Evolutionary conservation across 2,113 vertebrate species (phyloP), one percentile per base, ranked within the genome.

Genomic region (Megaceryle torquata): DNA sequence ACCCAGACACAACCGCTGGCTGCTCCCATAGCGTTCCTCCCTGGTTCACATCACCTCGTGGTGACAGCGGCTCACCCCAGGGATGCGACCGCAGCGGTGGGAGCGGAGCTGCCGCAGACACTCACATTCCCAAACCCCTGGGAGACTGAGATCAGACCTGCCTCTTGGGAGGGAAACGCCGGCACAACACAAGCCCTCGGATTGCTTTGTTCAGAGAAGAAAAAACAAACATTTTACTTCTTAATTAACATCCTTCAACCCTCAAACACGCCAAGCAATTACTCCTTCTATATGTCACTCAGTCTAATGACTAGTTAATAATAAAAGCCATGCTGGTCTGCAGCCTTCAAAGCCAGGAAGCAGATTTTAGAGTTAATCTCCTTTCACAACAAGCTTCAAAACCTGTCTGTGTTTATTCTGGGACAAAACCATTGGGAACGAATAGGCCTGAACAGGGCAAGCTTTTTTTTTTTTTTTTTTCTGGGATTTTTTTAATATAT

Each of bases 211-310:
- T 86, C n/a, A 12, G 68, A 91, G 44, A 20, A 95, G 72, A 53
- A 41, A 96, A 94, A 90, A 37, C 88, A 93, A 96, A 93, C 67
- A 86, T 96, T 95, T 93, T 46, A 79, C 95, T 92, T 88, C 94
- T 93, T 93, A 93, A 92, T 90, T 83, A 93, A 76, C 91, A 43
- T 86, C 76, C 31, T 88, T 24, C 88, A 82, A 81, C 70, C 69
- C 74, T 81, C 79, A 77, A 72, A 80, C 65, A 68, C 2, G 2
- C 75, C 76, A 41, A 63, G 88, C 79, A 92, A 59, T 90, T 93
- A 93, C 70, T 75, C 82, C 80, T 88, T 59, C 76, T 51, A 12
- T 46, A 78, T 83, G 94, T 77, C 95, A 94, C 71, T 93, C 86
- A 60, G 50, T 63, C 50, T 90, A 67, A 88, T 70, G 91, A 86